A percentile compares a stretch with the other conserved stretches of the same genome.
Evolutionary conservation across 1,140 invertebrate genomes (phyloP).

Genomic region (Drosophila watanabei): DNA sequence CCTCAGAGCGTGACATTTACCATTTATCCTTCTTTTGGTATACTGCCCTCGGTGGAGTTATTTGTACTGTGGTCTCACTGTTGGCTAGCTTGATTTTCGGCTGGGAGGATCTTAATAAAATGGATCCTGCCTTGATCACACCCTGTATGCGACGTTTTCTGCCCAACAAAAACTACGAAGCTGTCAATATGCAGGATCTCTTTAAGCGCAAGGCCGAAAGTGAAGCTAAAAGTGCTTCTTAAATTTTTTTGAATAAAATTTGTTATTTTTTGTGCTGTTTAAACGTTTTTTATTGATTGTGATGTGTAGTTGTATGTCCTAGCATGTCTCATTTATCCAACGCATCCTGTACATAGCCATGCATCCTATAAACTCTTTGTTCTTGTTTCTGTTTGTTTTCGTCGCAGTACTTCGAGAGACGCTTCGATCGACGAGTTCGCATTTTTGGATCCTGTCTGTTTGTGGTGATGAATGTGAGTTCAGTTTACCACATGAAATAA

Average conservation of each 20-base stretch:
- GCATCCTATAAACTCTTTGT: constrained; percentile 14
- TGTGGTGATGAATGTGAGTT: constrained; percentile 89
- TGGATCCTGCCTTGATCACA: constrained; percentile 69
- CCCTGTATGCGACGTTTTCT: constrained; percentile 73
- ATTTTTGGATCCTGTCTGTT: constrained; percentile 91
- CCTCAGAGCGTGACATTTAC: constrained; percentile 68
- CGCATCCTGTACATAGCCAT: constrained; percentile 40
- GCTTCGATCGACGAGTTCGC: constrained; percentile 91
- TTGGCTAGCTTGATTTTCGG: constrained; percentile 56
- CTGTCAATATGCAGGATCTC: constrained; percentile 52
- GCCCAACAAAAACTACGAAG: constrained; percentile 60
- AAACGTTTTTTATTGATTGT: constrained; percentile 36
- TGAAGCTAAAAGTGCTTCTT: constrained; percentile 5
- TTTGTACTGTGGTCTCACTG: constrained; percentile 53
- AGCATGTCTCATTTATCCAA: neutral
- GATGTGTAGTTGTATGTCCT: neutral
- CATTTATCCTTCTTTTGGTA: constrained; percentile 79
- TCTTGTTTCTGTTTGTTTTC: constrained; percentile 25
- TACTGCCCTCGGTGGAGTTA: constrained; percentile 58
- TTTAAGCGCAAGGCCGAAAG: constrained; percentile 43
- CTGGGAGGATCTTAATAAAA: constrained; percentile 60
- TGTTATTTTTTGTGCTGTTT: neutral
- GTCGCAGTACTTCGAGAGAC: constrained; percentile 91
- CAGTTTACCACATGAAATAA: too few species aligned
- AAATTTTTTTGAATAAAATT: constrained; percentile 9